Evolutionary conservation across 2,113 vertebrate species (phyloP), one percentile per base, ranked within the genome.

Genomic region (Datnioides undecimradiatus): DNA sequence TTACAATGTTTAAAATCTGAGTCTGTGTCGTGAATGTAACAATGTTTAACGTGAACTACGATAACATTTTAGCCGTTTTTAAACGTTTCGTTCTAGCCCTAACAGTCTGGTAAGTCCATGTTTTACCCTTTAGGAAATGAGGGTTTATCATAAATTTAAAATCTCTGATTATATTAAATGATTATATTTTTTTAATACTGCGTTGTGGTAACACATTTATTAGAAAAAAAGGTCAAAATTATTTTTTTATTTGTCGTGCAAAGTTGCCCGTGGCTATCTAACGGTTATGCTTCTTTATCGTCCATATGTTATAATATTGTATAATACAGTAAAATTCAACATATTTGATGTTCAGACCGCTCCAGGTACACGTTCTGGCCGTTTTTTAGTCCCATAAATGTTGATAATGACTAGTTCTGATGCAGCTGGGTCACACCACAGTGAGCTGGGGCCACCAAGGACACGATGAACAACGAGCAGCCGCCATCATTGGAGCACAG

Each of bases 401-500:
- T 10, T 2, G 38, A 25, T 21, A 4, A n/a, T 46, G 51, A 4
- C 5, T 2, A 63, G 63, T 71, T 46, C 41, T 7, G 11, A 17
- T 46, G 73, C 0, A 10, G 82, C 76, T 57, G 14, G 71, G 76
- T 76, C 70, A 41, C 79, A 27, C 70, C 76, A 67, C 66, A 33
- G 43, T 48, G 82, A 90, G 81, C 73, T 48, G 74, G 66, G 68
- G 73, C 90, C 86, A 91, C 90, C 83, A 92, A 92, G 92, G 88
- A 91, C 91, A 89, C 79, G 79, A 63, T 7, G 89, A 92, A 92
- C 92, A 88, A 90, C 90, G 54, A 90, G 79, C 88, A 82, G 82
- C 90, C 95, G 95, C 94, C 94, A 95, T 95, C 93, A 95, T 90
- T 67, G 89, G 78, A 84, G 80, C 76, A 45, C 76, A 57, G 41